Evolutionary conservation across 2,797 vertebrate species (phyloP).

Genomic region (Meda fulgida): DNA sequence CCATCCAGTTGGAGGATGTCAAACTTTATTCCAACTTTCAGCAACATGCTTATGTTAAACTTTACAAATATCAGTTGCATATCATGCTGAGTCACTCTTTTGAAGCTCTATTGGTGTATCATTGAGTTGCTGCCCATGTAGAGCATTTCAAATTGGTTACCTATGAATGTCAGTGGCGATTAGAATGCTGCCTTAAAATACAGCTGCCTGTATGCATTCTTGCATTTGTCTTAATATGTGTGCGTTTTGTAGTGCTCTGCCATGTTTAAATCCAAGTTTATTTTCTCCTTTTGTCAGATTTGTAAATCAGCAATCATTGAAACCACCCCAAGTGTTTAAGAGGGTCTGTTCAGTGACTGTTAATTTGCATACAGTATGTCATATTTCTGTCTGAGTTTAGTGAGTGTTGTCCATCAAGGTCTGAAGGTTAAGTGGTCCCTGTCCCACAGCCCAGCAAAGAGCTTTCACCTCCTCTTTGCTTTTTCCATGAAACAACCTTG

Average conservation of each 20-base stretch:
- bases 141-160: not conserved
- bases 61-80: too few species aligned
- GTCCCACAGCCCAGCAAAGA: conserved; percentile 8
- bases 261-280: not conserved
- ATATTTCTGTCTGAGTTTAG: conserved; percentile 19
- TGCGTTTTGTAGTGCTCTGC: not conserved
- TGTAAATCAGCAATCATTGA: conserved; percentile 22
- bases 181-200: too few species aligned
- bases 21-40: not conserved
- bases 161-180: too few species aligned
- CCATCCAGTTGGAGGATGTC: not conserved
- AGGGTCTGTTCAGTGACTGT: conserved; percentile 9
- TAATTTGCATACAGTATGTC: conserved; percentile 33
- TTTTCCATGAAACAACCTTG: conserved; percentile 31
- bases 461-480: conserved; percentile 19
- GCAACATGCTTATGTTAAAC: not conserved
- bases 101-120: not conserved
- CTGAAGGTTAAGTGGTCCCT: conserved; percentile 37
- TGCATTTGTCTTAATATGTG: too few species aligned
- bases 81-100: too few species aligned
- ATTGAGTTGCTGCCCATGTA: not conserved
- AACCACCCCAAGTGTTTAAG: conserved; percentile 20
- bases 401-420: conserved; percentile 25
- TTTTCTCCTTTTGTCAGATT: conserved; percentile 18
- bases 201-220: too few species aligned